phyloP scores from a whole-genome alignment of 2,113 vertebrate species.

The Pristiophorus japonicus region DNA sequence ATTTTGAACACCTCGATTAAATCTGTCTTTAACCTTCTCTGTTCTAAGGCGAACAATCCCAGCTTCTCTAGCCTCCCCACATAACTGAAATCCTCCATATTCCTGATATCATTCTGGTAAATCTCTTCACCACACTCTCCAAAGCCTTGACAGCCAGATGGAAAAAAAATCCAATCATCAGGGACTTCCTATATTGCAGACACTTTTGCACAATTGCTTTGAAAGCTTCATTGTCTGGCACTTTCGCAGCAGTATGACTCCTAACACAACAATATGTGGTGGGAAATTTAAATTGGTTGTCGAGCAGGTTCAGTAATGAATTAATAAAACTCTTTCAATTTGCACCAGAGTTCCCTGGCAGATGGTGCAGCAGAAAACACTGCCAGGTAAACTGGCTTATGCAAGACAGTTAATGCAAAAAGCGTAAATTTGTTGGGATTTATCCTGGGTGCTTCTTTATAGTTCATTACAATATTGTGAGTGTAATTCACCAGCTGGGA shows the following conservation, averaged over 20 bases:
- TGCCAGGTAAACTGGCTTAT: neutral
- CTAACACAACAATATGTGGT: neutral
- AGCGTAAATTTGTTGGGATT: neutral
- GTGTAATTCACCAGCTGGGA: neutral
- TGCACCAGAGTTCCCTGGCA: slow-evolving; percentile 6
- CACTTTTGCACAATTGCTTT: neutral
- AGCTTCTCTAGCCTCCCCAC: neutral
- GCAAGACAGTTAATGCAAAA: neutral
- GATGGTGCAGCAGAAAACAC: neutral
- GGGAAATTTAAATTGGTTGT: slow-evolving; percentile 15
- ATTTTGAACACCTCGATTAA: neutral
- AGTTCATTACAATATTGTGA: neutral
- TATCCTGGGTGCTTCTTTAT: neutral
- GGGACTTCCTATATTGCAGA: neutral
- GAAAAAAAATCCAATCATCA: neutral
- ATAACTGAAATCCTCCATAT: neutral
- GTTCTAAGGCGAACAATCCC: neutral
- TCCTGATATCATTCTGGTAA: neutral
- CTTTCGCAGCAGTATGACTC: neutral
- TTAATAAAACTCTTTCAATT: slow-evolving; percentile 25
- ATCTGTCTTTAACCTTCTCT: neutral
- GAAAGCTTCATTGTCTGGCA: neutral
- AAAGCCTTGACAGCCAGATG: neutral
- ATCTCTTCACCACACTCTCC: neutral
- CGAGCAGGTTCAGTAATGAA: neutral